A percentile compares a stretch with the other conserved stretches of the same genome.
Conservation (phyloP, 2,888 invertebrate genomes). For the Cetonia aurata region DNA sequence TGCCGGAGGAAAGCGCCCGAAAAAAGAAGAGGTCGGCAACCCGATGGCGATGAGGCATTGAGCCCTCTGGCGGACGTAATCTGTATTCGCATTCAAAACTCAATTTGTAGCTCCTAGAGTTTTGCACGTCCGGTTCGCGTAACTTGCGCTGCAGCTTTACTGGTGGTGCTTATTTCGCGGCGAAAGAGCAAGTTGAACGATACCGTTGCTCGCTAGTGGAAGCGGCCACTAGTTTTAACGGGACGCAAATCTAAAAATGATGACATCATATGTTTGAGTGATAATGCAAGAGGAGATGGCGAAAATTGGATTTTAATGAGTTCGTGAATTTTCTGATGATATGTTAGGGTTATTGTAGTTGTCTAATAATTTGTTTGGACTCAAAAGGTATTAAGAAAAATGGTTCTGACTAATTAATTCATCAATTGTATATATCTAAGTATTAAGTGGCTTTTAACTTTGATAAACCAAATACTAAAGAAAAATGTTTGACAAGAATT, state of each 20-base stretch:
- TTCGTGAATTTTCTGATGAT: not conserved
- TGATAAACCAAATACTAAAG: too few relatives aligned
- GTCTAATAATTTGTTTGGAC: not conserved
- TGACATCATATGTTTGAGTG: not conserved
- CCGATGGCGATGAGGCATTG: not conserved
- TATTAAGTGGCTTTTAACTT: too few relatives aligned
- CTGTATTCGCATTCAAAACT: slow-evolving; percentile 35
- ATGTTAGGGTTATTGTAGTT: not conserved
- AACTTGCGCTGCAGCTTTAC: not conserved
- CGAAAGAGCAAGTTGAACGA: not conserved
- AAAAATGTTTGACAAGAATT: too few relatives aligned
- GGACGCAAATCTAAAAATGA: slow-evolving; percentile 3
- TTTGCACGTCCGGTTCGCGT: slow-evolving; percentile 5
- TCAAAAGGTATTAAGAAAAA: too few relatives aligned
- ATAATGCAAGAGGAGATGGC: not conserved
- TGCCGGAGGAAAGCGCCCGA: slow-evolving; percentile 16
- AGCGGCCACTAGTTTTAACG: too few relatives aligned
- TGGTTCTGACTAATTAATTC: too few relatives aligned
- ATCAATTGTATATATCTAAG: too few relatives aligned
- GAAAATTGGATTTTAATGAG: slow-evolving; percentile 34
- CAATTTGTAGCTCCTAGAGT: slow-evolving; percentile 32
- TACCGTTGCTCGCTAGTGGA: too few relatives aligned
- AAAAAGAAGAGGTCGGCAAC: slow-evolving; percentile 21
- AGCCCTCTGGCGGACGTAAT: slow-evolving; percentile 22
- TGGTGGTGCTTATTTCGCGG: not conserved